Conservation (phyloP, 2,113 vertebrate genomes). For the Siphamia tubifer region DNA sequence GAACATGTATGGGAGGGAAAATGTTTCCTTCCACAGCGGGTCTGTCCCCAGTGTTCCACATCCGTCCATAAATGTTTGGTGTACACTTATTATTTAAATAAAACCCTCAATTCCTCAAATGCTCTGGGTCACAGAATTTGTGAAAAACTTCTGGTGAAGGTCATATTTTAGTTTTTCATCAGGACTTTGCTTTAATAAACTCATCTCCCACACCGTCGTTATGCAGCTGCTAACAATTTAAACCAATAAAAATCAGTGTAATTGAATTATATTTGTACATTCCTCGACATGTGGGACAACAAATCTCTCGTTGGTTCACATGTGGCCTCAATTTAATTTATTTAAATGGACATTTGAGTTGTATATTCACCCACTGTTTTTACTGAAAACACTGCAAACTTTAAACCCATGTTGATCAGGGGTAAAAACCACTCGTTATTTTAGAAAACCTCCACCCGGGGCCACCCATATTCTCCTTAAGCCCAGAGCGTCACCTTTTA, state of each 20-base stretch:
- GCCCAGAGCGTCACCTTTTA: no score
- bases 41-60: background rate
- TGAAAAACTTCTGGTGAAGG: background rate
- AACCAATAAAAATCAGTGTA: background rate
- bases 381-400: background rate
- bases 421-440: no score
- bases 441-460: no score
- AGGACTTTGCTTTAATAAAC: background rate
- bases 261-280: background rate
- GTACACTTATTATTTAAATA: background rate
- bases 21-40: background rate
- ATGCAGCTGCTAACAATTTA: slow-evolving; percentile 8
- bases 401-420: no score
- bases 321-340: slow-evolving; percentile 16
- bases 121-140: background rate
- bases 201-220: background rate
- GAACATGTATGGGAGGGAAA: background rate
- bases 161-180: background rate
- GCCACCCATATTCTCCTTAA: no score
- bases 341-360: background rate
- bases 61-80: background rate
- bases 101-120: background rate
- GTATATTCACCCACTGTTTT: background rate
- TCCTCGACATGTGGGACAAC: background rate
- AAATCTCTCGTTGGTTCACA: slow-evolving; percentile 8